Evolutionary conservation across 1,140 invertebrate genomes (phyloP).

Genomic region (Matsumurasca onukii): DNA sequence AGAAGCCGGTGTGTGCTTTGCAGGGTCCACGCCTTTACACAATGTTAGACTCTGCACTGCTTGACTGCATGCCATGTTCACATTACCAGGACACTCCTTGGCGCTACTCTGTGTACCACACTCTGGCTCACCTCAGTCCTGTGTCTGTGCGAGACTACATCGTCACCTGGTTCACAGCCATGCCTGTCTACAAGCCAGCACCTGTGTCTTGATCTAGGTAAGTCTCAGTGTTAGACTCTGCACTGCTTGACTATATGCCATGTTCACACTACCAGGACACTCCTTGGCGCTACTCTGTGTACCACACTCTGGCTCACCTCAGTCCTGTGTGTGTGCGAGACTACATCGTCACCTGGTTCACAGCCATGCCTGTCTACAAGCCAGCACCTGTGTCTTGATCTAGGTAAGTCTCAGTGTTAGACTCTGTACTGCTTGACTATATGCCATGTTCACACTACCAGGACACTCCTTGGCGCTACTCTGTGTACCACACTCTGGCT

Average conservation of each 20-base stretch:
- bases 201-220: too few species aligned
- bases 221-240: slow-evolving; percentile 53
- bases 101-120: slow-evolving; percentile 54
- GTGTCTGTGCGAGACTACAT: slow-evolving; percentile 54
- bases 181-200: slow-evolving; percentile 47
- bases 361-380: slow-evolving; percentile 50
- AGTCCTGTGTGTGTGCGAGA: slow-evolving; percentile 54
- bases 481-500: slow-evolving; percentile 56
- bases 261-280: slow-evolving; percentile 55
- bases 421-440: slow-evolving; percentile 53
- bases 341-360: slow-evolving; percentile 54
- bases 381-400: too few species aligned
- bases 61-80: slow-evolving; percentile 50
- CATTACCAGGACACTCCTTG: slow-evolving; percentile 57
- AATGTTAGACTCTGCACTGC: slow-evolving; percentile 55
- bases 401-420: slow-evolving; percentile 53
- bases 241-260: slow-evolving; percentile 54
- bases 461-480: slow-evolving; percentile 52
- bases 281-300: slow-evolving; percentile 51
- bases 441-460: slow-evolving; percentile 54
- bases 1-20: slow-evolving; percentile 47
- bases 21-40: slow-evolving; percentile 51
- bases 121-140: slow-evolving; percentile 54
- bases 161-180: slow-evolving; percentile 53
- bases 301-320: slow-evolving; percentile 55